phyloP scores from a whole-genome alignment of 2,113 vertebrate species.

The Vulpes vulpes region DNA sequence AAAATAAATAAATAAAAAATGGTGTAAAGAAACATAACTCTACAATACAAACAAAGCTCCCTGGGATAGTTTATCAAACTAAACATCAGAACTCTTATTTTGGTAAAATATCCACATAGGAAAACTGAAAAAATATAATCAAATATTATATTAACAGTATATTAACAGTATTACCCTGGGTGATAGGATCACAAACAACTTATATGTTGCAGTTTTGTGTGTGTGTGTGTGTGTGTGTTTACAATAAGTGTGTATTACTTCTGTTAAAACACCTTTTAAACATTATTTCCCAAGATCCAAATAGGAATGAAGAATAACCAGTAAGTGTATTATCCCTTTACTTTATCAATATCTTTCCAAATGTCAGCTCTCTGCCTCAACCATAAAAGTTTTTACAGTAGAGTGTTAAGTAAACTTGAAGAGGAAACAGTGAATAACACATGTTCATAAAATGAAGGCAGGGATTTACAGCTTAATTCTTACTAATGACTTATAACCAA shows the following conservation, averaged over 20 bases:
- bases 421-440: neutral
- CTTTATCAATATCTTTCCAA: slow-evolving; percentile 41
- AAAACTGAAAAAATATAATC: slow-evolving; percentile 28
- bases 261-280: neutral
- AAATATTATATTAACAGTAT: neutral
- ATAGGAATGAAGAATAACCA: slow-evolving; percentile 6
- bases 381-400: neutral
- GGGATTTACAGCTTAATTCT: slow-evolving; percentile 42
- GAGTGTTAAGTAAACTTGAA: slow-evolving; percentile 33
- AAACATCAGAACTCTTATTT: neutral
- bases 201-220: neutral
- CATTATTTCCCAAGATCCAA: slow-evolving; percentile 36
- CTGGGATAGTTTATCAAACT: neutral
- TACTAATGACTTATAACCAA: slow-evolving; percentile 41
- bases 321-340: neutral
- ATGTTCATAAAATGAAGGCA: slow-evolving; percentile 15
- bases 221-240: too few relatives aligned
- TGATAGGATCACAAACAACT: neutral
- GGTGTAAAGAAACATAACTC: neutral
- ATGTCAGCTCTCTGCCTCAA: slow-evolving; percentile 21
- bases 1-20: neutral
- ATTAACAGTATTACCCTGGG: neutral
- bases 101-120: neutral
- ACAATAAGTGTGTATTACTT: neutral
- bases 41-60: neutral